phyloP scores from a whole-genome alignment of 2,113 vertebrate species.

The Rhineura floridana region DNA sequence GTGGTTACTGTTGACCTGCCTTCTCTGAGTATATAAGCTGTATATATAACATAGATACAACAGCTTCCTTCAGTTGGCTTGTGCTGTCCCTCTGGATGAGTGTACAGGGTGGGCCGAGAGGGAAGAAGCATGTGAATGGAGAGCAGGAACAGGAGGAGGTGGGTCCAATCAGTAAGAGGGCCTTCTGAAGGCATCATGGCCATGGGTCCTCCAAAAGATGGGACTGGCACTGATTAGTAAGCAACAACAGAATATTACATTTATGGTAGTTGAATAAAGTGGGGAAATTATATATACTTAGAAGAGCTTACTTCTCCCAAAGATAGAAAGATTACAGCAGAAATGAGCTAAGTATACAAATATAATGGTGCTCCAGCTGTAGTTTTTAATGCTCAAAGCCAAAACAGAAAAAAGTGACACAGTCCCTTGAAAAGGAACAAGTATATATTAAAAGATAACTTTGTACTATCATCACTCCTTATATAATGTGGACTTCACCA shows the following conservation, averaged over 20 bases:
- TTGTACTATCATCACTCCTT: not conserved
- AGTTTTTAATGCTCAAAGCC: not conserved
- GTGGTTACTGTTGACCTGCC: too few relatives aligned
- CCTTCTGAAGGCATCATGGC: too few relatives aligned
- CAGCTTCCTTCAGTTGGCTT: too few relatives aligned
- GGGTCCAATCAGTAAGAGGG: too few relatives aligned
- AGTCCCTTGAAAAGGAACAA: not conserved
- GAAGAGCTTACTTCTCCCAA: not conserved
- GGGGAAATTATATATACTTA: not conserved
- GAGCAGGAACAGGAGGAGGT: too few relatives aligned
- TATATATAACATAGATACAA: too few relatives aligned
- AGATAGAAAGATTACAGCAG: not conserved
- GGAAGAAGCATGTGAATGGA: too few relatives aligned
- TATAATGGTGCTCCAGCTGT: not conserved
- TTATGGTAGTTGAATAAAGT: not conserved
- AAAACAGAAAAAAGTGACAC: not conserved
- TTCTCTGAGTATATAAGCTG: too few relatives aligned
- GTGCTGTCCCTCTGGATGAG: too few relatives aligned
- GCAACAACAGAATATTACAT: not conserved
- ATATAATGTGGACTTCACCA: not conserved
- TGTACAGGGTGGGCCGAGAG: too few relatives aligned
- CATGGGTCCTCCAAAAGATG: too few relatives aligned
- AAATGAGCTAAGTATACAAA: not conserved
- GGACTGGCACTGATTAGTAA: not conserved
- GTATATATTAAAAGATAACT: too few relatives aligned